Evolutionary conservation across 2,888 invertebrate species (phyloP).

Genomic region (Tetrapedia diversipes): DNA sequence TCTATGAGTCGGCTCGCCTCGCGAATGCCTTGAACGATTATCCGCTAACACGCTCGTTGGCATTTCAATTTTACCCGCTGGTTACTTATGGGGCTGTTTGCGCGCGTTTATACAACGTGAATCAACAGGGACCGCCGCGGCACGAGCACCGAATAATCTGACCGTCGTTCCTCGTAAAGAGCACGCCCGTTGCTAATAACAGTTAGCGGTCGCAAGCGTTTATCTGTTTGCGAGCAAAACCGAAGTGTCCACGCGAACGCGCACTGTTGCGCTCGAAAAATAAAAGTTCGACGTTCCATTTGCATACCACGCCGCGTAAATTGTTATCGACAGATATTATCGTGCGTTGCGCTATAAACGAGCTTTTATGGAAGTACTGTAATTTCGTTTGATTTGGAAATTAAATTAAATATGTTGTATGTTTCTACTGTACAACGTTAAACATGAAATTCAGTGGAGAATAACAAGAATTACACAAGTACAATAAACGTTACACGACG

Average conservation of each 20-base stretch:
- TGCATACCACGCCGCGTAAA: neutral
- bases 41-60: neutral
- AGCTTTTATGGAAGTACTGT: no score
- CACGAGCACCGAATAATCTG: constrained; percentile 4
- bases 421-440: no score
- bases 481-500: no score
- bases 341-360: no score
- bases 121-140: constrained; percentile 9
- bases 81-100: neutral
- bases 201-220: constrained; percentile 3
- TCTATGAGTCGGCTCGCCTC: no score
- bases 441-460: no score
- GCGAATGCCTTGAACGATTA: no score
- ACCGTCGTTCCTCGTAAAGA: constrained; percentile 13
- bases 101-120: constrained; percentile 3
- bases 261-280: no score
- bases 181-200: constrained; percentile 3
- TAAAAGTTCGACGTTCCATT: neutral
- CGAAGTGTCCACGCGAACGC: neutral
- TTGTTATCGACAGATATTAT: neutral
- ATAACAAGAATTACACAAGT: no score
- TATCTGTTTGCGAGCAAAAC: constrained; percentile 20
- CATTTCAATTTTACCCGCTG: constrained; percentile 14
- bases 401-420: no score
- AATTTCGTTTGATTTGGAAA: no score